phyloP scores from a whole-genome alignment of 2,113 vertebrate species.

The Centropus bengalensis region DNA sequence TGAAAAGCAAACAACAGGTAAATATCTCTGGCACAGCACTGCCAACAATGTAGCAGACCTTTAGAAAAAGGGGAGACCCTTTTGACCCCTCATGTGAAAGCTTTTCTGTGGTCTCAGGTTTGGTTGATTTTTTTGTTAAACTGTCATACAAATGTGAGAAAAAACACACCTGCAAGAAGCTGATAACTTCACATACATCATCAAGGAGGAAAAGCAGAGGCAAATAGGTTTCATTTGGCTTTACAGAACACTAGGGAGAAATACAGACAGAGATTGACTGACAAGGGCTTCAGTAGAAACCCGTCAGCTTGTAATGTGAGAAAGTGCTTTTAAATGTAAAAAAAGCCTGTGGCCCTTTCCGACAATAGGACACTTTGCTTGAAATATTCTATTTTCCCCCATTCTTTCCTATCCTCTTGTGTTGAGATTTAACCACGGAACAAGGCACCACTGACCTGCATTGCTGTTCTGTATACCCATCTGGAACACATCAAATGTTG shows the following conservation, averaged over 20 bases:
- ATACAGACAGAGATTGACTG: constrained; percentile 23
- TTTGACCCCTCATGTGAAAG: constrained; percentile 57
- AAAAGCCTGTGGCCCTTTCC: background rate
- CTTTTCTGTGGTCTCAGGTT: constrained; percentile 42
- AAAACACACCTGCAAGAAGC: constrained; percentile 59
- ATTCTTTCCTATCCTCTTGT: constrained; percentile 47
- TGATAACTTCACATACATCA: constrained; percentile 49
- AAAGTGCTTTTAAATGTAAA: constrained; percentile 61
- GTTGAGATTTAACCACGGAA: constrained; percentile 56
- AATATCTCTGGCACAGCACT: constrained; percentile 64
- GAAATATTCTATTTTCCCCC: background rate
- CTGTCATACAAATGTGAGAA: constrained; percentile 47
- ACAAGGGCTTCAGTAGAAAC: constrained; percentile 37
- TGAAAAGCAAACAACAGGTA: constrained; percentile 69
- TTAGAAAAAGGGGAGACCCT: constrained; percentile 56
- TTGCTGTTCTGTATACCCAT: background rate
- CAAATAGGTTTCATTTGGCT: constrained; percentile 56
- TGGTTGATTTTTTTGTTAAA: constrained; percentile 9
- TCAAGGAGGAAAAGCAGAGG: constrained; percentile 39
- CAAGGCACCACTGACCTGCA: constrained; percentile 25
- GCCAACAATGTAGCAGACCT: constrained; percentile 59
- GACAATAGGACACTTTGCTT: constrained; percentile 18
- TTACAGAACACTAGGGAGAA: constrained; percentile 46
- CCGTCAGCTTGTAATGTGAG: constrained; percentile 38
- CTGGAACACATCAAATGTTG: constrained; percentile 45